Percentiles rank a stretch among this genome's conserved stretches.
Conservation (phyloP, 2,113 vertebrate genomes). For the Puma concolor region DNA sequence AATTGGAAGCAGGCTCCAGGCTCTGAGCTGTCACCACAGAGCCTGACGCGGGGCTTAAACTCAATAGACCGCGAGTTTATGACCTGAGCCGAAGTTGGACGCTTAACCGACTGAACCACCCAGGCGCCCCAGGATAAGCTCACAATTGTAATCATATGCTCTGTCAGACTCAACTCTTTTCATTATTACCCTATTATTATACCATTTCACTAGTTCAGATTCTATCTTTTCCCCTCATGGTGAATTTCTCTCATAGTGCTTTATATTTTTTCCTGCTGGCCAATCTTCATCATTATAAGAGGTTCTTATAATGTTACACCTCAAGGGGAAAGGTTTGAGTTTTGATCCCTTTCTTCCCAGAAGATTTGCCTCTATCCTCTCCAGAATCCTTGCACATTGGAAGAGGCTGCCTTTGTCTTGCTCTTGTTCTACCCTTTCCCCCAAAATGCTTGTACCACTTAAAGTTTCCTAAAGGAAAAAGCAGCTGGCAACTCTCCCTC, state of each 20-base stretch:
- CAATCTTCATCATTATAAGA: neutral
- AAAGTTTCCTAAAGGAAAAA: constrained; percentile 3
- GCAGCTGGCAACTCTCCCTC: neutral
- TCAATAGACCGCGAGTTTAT: too few species aligned
- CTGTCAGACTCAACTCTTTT: neutral
- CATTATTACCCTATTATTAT: neutral
- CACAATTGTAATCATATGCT: neutral
- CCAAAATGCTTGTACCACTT: neutral
- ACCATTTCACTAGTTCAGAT: neutral
- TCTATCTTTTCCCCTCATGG: neutral
- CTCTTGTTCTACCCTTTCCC: neutral
- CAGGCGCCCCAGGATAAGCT: neutral
- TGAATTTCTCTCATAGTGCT: neutral
- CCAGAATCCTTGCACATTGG: neutral
- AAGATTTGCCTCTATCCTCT: neutral
- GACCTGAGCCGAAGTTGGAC: too few species aligned
- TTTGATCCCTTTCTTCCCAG: constrained; percentile 33
- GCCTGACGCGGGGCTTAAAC: too few species aligned
- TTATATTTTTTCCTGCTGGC: neutral
- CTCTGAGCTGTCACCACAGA: too few species aligned
- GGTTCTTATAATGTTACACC: neutral
- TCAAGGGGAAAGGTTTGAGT: neutral
- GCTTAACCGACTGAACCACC: too few species aligned
- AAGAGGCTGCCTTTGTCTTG: neutral
- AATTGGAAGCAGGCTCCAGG: too few species aligned